phyloP scores from a whole-genome alignment of 2,113 vertebrate species.

The Numenius arquata region DNA sequence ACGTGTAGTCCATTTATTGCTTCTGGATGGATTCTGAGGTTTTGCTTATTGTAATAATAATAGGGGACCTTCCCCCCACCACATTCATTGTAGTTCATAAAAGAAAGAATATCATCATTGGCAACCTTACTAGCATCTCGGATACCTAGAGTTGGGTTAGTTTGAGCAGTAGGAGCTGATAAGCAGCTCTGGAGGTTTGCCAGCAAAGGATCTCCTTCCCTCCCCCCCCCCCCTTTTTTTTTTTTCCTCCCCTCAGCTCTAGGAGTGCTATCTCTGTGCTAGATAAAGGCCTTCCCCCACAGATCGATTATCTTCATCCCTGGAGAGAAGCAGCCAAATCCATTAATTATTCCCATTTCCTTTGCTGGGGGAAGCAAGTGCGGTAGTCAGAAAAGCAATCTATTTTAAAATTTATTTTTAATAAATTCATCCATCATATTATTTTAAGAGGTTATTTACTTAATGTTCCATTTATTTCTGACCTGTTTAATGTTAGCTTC shows the following conservation, averaged over 20 bases:
- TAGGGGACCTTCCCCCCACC: rapidly evolving
- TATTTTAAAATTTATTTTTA: slow-evolving; percentile 1
- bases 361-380: slow-evolving; percentile 7
- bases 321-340: slow-evolving; percentile 16
- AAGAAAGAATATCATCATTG: not conserved
- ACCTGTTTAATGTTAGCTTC: not conserved
- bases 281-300: slow-evolving; percentile 16
- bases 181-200: slow-evolving; percentile 27
- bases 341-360: slow-evolving; percentile 49
- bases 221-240: not conserved
- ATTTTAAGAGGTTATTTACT: slow-evolving; percentile 48
- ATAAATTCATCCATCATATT: slow-evolving; percentile 11
- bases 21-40: not conserved
- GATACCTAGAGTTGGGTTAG: not conserved
- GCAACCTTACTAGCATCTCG: not conserved
- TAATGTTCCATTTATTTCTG: slow-evolving; percentile 12
- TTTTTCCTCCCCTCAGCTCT: not conserved
- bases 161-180: not conserved
- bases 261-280: not conserved
- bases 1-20: not conserved
- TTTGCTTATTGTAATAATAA: not conserved
- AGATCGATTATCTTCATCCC: slow-evolving; percentile 19
- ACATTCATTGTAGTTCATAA: not conserved
- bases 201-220: slow-evolving; percentile 7
- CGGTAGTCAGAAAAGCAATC: slow-evolving; percentile 6